Evolutionary conservation across 2,797 vertebrate genomes (phyloP), one percentile per base, ranked within the genome.

Genomic region (Melanotaenia trifasciata): DNA sequence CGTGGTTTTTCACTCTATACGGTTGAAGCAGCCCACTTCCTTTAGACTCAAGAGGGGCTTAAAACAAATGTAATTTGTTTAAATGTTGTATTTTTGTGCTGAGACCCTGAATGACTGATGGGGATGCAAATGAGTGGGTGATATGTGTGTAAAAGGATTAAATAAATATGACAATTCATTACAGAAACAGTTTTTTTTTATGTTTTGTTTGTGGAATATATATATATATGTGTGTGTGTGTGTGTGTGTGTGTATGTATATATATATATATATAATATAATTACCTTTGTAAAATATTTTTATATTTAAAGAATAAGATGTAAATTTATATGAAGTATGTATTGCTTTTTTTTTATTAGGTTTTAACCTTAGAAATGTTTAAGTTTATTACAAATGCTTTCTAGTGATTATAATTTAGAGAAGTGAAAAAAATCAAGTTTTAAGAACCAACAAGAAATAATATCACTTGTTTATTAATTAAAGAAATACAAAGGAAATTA

Each of bases 11-110:
- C 24, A 56, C 24, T 65, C 35, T 85, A 24, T n/a, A 30, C 45
- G 20, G 63, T 32, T 83, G 32, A 73, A 64, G 53, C 78, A 77
- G 74, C 70, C 72, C 77, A 85, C 86, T 90, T 90, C 89, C 87
- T 85, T 78, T 73, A 60, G 14, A 78, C 73, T 71, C 18, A 12
- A 45, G 12, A 33, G 43, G 74, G 57, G 38, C 76, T 58, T 43
- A 16, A 69, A 62, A 45, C 57, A 64, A 78, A 67, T 57, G 26
- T 70, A 11, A 77, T 62, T 26, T 30, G 26, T 53, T 78, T 51
- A 47, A 72, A 76, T 51, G 36, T 70, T 70, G 62, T 62, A 59
- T 63, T 68, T 67, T 57, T 75, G 36, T 76, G 69, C 59, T 54
- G 40, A 64, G 62, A 76, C 63, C 66, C 73, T 67, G 72, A 86